Evolutionary conservation across 2,888 invertebrate genomes (phyloP).

Genomic region (Operophtera brumata): DNA sequence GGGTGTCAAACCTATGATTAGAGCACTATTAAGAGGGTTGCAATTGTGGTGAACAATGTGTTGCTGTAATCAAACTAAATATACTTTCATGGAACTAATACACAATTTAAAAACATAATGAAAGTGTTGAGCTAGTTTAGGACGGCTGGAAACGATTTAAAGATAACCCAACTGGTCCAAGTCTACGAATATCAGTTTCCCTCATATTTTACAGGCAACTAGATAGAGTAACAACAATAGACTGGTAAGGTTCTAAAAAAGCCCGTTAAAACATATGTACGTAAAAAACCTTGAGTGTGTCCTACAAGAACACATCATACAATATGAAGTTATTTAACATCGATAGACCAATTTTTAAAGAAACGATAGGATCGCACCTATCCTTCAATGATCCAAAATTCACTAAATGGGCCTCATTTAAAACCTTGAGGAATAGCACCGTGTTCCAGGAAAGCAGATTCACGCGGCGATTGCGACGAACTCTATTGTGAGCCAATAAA

Average conservation of each 20-base stretch:
- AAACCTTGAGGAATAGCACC: constrained; percentile 58
- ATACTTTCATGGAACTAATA: constrained; percentile 29
- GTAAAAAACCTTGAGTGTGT: too few species aligned
- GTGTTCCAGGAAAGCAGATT: constrained; percentile 70
- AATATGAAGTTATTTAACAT: constrained; percentile 16
- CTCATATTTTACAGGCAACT: too few species aligned
- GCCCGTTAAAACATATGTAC: too few species aligned
- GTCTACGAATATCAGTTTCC: too few species aligned
- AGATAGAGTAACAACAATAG: too few species aligned
- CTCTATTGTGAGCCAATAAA: constrained; percentile 73
- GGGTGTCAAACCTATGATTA: constrained; percentile 78
- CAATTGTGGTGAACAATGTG: constrained; percentile 62
- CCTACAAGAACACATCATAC: background rate
- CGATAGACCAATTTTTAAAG: constrained; percentile 37
- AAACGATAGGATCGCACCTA: constrained; percentile 23
- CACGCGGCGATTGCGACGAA: constrained; percentile 60
- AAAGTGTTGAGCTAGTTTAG: background rate
- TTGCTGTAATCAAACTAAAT: constrained; percentile 32
- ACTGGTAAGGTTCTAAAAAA: too few species aligned
- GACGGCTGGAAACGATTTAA: background rate
- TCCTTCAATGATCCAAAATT: constrained; percentile 24
- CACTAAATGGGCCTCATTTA: constrained; percentile 63
- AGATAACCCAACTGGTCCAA: too few species aligned
- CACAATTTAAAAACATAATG: background rate
- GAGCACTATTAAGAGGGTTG: constrained; percentile 66